Conservation (phyloP, 2,888 invertebrate genomes). For the Helobdella robusta region DNA sequence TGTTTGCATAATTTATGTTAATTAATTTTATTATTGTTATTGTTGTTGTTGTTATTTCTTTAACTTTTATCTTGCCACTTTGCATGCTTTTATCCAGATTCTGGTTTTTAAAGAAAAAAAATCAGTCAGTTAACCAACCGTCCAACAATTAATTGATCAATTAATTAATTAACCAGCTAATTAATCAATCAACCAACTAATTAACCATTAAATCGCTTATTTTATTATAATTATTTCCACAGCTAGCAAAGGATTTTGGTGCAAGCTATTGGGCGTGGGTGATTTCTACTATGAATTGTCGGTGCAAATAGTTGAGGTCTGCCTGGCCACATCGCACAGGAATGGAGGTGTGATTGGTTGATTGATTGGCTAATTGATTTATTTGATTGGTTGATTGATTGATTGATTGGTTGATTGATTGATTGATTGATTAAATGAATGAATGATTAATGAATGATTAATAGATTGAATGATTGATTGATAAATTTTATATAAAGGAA, state of each 20-base stretch:
- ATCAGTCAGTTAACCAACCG: no score
- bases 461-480: background rate
- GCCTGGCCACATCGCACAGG: constrained; percentile 82
- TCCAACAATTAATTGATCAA: no score
- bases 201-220: no score
- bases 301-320: constrained; percentile 95
- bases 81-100: no score
- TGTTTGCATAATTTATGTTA: constrained; percentile 55
- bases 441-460: background rate
- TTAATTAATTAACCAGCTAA: no score
- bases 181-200: no score
- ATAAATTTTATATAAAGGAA: constrained; percentile 52
- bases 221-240: constrained; percentile 29
- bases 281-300: constrained; percentile 97
- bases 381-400: background rate
- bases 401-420: background rate
- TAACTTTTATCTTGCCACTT: no score
- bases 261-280: constrained; percentile 85
- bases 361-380: background rate
- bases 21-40: background rate
- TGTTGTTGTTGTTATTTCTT: no score
- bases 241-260: constrained; percentile 76
- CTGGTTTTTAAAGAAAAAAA: no score
- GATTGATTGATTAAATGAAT: background rate
- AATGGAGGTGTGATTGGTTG: constrained; percentile 63